Percentiles rank a stretch among this genome's conserved stretches.
Evolutionary conservation across 2,113 vertebrate species (phyloP).

Genomic region (Drymodes brunneopygia): DNA sequence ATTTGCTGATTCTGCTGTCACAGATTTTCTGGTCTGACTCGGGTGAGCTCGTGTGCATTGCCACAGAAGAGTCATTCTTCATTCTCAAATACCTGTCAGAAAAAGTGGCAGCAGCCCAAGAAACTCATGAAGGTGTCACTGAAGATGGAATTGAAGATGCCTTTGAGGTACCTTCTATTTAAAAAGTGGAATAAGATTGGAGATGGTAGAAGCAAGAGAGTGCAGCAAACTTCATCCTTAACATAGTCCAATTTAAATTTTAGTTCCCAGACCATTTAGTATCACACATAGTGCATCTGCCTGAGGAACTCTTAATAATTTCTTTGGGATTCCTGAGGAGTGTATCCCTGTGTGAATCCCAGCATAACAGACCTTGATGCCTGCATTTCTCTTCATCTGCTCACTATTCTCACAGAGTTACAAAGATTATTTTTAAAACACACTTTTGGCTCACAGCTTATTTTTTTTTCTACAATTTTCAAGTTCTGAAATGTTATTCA

Average conservation of each 20-base stretch:
- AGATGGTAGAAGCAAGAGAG: neutral
- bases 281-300: neutral
- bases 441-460: neutral
- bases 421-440: neutral
- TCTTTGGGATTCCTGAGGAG: neutral
- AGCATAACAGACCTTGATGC: neutral
- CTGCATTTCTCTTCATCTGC: neutral
- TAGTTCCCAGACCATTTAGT: neutral
- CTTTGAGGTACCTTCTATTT: slow-evolving; percentile 82
- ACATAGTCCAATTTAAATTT: neutral
- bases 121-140: slow-evolving; percentile 93
- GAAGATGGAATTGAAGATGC: slow-evolving; percentile 99
- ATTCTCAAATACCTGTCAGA: slow-evolving; percentile 94
- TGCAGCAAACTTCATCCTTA: neutral
- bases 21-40: slow-evolving; percentile 99
- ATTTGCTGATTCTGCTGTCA: neutral
- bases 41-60: slow-evolving; percentile 97
- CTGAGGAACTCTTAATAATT: neutral
- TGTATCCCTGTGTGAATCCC: neutral
- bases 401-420: neutral
- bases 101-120: slow-evolving; percentile 92
- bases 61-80: slow-evolving; percentile 98
- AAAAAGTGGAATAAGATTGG: neutral
- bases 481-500: neutral
- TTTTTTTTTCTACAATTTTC: neutral